Base-by-base conservation (phyloP, 2,888 invertebrate genomes). In the Uloborus plumipes region DNA sequence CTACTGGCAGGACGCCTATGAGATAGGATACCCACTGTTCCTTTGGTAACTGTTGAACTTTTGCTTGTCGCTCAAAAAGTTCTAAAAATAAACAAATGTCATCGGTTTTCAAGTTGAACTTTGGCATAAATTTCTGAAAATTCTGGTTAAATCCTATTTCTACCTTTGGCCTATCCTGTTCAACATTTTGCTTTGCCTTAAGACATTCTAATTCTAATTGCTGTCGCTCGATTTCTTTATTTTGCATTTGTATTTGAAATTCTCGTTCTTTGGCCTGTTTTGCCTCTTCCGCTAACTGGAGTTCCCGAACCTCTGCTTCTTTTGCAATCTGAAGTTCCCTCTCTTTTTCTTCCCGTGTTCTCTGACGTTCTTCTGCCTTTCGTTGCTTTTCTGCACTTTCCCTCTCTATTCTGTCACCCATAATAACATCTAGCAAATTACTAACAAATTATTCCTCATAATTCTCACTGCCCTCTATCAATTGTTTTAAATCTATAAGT, bases 41-140 rank as follows among this genome's bases (percentile, higher is more conserved):
- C 4, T 15, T n/a, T 0, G 61, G 61, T 15, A 61, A 11, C 16
- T 47, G 26, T 39, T 47, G 3, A n/a, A 39, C 65, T 14, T 47
- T 49, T 15, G 47, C 47, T 65, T 65, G 39, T 7, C 65, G 16
- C 20, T 65, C 70, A n/a, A 50, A 55, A 70, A 20, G n/a, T 70
- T 69, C 26, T 4, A 61, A 22, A 26, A 61, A 61, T 26, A 61
- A 61, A 61, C 61, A 18, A 4, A 61, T 61, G 22, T 22, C 22
- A 61, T 61, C 55, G 20, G 16, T 55, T 55, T 55, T 55, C n/a
- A n/a, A 55, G n/a, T n/a, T 55, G n/a, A 55, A 55, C 16, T 55
- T 55, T 11, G 55, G 55, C 18, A 18, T 39, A 39, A 39, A 1
- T 39, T 39, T 39, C 39, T 39, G 39, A 39, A 39, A 39, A 11